Percentiles rank a stretch among this genome's conserved stretches.
These are phyloP conservation scores for Lethenteron reissneri DNA, from an alignment of 2,113 vertebrate species.

Conservation along the genomic window DNA sequence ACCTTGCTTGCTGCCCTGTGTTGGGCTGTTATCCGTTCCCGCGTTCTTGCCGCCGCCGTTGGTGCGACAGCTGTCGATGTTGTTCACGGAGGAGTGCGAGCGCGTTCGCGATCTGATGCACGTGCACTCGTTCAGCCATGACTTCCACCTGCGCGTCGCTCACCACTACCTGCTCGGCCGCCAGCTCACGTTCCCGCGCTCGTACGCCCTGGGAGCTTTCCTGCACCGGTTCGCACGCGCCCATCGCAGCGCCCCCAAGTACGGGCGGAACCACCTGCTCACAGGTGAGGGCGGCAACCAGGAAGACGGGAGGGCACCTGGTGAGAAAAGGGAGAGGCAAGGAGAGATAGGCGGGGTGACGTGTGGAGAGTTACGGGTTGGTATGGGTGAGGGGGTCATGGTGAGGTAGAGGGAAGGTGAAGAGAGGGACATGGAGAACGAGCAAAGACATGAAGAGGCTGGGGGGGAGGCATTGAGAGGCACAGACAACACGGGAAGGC, in stretches of 20 bases:
- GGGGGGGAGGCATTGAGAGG: too few relatives aligned
- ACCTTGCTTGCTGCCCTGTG: neutral
- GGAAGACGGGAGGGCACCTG: slow-evolving; percentile 3
- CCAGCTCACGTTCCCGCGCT: slow-evolving; percentile 65
- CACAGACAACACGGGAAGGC: too few relatives aligned
- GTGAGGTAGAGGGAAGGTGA: too few relatives aligned
- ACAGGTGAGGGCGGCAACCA: slow-evolving; percentile 30
- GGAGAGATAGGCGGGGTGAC: too few relatives aligned
- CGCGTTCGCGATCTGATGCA: slow-evolving; percentile 94
- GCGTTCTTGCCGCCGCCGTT: neutral
- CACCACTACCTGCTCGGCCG: slow-evolving; percentile 76
- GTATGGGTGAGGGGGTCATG: too few relatives aligned
- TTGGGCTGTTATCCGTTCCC: neutral
- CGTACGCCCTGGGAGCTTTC: slow-evolving; percentile 83
- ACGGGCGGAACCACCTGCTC: slow-evolving; percentile 82
- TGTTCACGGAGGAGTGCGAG: slow-evolving; percentile 94
- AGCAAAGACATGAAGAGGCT: too few relatives aligned
- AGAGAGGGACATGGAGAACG: too few relatives aligned
- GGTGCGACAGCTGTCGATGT: slow-evolving; percentile 64
- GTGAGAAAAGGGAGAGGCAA: neutral
- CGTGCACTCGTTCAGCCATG: slow-evolving; percentile 90
- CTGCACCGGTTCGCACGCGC: slow-evolving; percentile 76
- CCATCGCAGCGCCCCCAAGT: slow-evolving; percentile 78
- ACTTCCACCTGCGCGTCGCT: slow-evolving; percentile 87
- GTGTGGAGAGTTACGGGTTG: too few relatives aligned